Conservation (phyloP, 2,113 vertebrate genomes). For the Dipodomys ordii region DNA sequence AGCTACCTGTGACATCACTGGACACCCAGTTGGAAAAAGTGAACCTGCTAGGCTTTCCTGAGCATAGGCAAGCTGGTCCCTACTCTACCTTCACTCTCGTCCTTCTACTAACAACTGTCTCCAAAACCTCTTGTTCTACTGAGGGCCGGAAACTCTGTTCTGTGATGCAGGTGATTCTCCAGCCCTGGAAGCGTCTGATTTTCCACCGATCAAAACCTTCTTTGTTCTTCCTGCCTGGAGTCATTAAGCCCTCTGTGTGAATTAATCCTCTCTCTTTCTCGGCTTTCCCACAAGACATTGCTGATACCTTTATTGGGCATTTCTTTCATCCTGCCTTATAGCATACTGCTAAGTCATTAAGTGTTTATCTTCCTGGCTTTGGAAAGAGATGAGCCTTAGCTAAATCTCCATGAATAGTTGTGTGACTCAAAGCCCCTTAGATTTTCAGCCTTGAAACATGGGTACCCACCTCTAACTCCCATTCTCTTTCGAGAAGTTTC, state of each 20-base stretch:
- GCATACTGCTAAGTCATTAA: not conserved
- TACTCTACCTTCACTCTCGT: fast-evolving
- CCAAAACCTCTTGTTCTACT: not conserved
- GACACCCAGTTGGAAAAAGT: not conserved
- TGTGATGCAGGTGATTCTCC: not conserved
- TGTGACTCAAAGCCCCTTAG: not conserved
- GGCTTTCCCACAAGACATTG: not conserved
- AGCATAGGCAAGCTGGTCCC: not conserved
- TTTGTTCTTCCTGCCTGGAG: slow-evolving; percentile 1
- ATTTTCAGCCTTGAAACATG: not conserved
- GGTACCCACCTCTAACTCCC: not conserved
- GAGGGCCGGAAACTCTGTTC: not conserved
- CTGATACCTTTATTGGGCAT: not conserved
- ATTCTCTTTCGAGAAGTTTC: not conserved
- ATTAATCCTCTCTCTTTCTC: slow-evolving; percentile 7
- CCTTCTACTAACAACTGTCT: not conserved
- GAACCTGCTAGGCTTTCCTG: not conserved
- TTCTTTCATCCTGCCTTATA: not conserved
- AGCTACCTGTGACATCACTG: not conserved
- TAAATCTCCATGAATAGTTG: not conserved
- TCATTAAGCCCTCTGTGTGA: not conserved
- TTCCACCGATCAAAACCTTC: not conserved
- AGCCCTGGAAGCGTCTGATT: not conserved
- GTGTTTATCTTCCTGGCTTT: not conserved
- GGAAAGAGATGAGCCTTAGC: not conserved